Percentiles rank a stretch among this genome's conserved stretches.
Conservation (phyloP, 2,113 vertebrate species). For the Saguinus midas region DNA sequence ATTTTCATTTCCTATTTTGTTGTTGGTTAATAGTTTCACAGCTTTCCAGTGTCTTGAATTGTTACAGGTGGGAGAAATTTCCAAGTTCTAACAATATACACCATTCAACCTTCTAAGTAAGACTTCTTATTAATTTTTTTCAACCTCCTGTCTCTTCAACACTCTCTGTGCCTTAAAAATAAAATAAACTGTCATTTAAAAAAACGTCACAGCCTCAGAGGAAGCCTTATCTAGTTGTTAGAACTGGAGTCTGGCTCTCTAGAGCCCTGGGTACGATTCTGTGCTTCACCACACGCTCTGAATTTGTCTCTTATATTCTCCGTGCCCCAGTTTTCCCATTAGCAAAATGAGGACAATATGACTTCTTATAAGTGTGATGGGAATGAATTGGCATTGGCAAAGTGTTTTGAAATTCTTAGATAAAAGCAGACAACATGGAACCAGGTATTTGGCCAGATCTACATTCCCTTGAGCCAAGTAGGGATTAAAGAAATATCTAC, state of each 20-base stretch:
- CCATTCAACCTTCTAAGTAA: slow-evolving; percentile 54
- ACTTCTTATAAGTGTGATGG: not conserved
- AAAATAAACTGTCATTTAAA: slow-evolving; percentile 16
- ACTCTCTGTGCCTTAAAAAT: slow-evolving; percentile 40
- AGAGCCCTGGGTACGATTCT: not conserved
- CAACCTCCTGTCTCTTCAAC: not conserved
- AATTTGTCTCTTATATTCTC: not conserved
- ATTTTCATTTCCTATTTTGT: slow-evolving; percentile 69
- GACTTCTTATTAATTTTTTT: slow-evolving; percentile 57
- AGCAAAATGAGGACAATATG: slow-evolving; percentile 13
- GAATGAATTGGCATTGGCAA: not conserved
- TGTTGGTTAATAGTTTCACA: slow-evolving; percentile 61
- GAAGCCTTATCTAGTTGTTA: not conserved
- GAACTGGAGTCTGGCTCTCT: not conserved
- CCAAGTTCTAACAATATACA: slow-evolving; percentile 47
- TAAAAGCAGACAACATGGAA: slow-evolving; percentile 4
- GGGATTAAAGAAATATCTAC: slow-evolving; percentile 7
- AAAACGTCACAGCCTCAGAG: not conserved
- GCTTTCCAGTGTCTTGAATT: slow-evolving; percentile 54
- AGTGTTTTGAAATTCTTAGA: slow-evolving; percentile 44
- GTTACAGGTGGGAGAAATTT: slow-evolving; percentile 35
- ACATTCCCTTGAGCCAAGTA: not conserved
- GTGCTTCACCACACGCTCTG: not conserved
- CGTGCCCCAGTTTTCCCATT: not conserved
- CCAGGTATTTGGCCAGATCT: not conserved